A percentile compares a stretch with the other conserved stretches of the same genome.
Evolutionary conservation across 2,113 vertebrate genomes (phyloP).

Genomic region (Salvator merianae): DNA sequence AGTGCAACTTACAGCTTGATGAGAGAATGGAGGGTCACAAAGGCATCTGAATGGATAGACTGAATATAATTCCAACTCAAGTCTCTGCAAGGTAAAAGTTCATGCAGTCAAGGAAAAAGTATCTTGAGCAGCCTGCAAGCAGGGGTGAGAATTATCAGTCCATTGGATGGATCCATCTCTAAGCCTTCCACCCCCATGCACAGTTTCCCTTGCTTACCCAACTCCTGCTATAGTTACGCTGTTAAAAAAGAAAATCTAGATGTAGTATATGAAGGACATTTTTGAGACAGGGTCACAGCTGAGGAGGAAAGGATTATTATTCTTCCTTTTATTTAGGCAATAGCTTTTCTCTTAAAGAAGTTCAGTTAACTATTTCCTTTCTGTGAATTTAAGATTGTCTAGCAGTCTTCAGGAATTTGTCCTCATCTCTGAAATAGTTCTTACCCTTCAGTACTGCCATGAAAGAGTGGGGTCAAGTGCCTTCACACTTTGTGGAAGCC

Average conservation of each 20-base stretch:
- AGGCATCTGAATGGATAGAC: constrained; percentile 89
- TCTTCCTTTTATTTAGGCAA: background rate
- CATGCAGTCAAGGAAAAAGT: background rate
- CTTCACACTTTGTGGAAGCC: no score
- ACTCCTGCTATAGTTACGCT: background rate
- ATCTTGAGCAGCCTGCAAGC: background rate
- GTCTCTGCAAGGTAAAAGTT: constrained; percentile 79
- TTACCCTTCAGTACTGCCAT: no score
- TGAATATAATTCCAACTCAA: constrained; percentile 90
- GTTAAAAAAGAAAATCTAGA: no score
- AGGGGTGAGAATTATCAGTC: background rate
- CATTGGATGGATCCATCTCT: background rate
- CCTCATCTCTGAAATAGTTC: no score
- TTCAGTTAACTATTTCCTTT: no score
- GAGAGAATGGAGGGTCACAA: constrained; percentile 84
- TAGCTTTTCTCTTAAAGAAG: no score
- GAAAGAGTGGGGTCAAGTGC: no score
- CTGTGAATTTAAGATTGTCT: no score
- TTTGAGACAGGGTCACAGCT: background rate
- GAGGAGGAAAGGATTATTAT: background rate
- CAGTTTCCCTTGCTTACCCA: background rate
- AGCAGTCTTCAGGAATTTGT: no score
- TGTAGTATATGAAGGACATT: background rate
- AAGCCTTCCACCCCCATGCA: background rate
- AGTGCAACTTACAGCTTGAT: constrained; percentile 88